A percentile compares a stretch with the other conserved stretches of the same genome.
Conservation (phyloP, 2,888 invertebrate species). For the Lasiommata megera region DNA sequence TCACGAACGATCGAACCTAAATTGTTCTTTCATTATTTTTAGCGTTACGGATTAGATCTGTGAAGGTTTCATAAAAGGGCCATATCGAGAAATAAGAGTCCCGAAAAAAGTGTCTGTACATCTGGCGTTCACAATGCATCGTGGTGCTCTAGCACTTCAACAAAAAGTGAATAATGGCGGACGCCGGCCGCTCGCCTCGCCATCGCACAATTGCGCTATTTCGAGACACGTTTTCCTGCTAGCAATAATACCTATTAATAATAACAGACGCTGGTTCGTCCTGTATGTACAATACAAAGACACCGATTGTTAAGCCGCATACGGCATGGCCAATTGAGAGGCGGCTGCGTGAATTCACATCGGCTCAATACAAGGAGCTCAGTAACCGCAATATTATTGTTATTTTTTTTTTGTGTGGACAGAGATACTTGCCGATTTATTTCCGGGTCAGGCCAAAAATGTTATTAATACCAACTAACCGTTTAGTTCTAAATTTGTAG, state of each 20-base stretch:
- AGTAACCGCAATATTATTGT: too few species aligned
- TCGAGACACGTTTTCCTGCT: conserved; percentile 71
- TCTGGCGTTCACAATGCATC: conserved; percentile 36
- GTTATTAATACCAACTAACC: too few species aligned
- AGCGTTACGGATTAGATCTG: too few species aligned
- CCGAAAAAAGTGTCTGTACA: conserved; percentile 2
- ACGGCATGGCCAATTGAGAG: conserved; percentile 18
- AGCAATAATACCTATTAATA: conserved; percentile 60
- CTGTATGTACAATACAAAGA: conserved; percentile 41
- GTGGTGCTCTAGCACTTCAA: conserved; percentile 34
- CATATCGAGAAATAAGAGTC: too few species aligned
- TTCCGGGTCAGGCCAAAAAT: too few species aligned
- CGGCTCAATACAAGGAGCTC: not conserved
- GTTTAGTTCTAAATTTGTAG: too few species aligned
- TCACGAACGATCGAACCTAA: too few species aligned
- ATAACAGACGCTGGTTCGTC: conserved; percentile 52
- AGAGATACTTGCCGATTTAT: too few species aligned
- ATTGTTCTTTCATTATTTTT: too few species aligned
- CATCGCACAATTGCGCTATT: conserved; percentile 67
- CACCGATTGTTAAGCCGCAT: conserved; percentile 28
- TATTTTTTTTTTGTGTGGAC: too few species aligned
- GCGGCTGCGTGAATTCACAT: conserved; percentile 6
- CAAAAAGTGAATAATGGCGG: conserved; percentile 71
- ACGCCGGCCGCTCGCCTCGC: conserved; percentile 43
- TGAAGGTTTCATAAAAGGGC: too few species aligned